These are phyloP conservation scores for Glossosoma conforme DNA, from an alignment of 1,140 invertebrate species.

Conservation along the genomic window DNA sequence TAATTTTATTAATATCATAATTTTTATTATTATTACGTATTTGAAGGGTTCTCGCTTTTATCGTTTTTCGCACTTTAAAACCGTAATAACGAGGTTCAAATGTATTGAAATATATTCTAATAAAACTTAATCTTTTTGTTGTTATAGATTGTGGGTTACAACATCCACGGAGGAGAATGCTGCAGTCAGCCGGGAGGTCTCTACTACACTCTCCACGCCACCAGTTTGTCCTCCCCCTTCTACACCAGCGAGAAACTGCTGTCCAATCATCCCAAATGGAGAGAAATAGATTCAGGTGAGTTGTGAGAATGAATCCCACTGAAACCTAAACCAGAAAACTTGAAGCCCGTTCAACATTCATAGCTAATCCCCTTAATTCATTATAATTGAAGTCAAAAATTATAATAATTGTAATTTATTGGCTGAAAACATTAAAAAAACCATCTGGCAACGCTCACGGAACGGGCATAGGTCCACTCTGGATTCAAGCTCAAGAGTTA, in stretches of 20 bases:
- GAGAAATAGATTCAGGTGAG: slow-evolving; percentile 57
- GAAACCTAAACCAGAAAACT: no score
- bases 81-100: neutral
- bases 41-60: neutral
- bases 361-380: no score
- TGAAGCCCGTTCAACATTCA: no score
- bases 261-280: slow-evolving; percentile 71
- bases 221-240: slow-evolving; percentile 76
- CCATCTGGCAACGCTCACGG: no score
- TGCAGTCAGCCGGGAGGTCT: slow-evolving; percentile 51
- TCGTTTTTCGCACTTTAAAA: neutral
- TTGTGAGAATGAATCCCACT: no score
- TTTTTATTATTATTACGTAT: neutral
- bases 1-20: neutral
- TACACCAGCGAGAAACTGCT: slow-evolving; percentile 80
- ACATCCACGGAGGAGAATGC: slow-evolving; percentile 43
- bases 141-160: slow-evolving; percentile 48
- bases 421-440: no score
- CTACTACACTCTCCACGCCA: slow-evolving; percentile 75
- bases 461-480: no score
- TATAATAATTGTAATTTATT: no score
- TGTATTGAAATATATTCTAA: neutral
- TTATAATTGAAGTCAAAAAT: no score
- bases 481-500: no score
- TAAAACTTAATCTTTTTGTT: slow-evolving; percentile 12